Evolutionary conservation across 2,113 vertebrate genomes (phyloP).

Genomic region (Cygnus atratus): DNA sequence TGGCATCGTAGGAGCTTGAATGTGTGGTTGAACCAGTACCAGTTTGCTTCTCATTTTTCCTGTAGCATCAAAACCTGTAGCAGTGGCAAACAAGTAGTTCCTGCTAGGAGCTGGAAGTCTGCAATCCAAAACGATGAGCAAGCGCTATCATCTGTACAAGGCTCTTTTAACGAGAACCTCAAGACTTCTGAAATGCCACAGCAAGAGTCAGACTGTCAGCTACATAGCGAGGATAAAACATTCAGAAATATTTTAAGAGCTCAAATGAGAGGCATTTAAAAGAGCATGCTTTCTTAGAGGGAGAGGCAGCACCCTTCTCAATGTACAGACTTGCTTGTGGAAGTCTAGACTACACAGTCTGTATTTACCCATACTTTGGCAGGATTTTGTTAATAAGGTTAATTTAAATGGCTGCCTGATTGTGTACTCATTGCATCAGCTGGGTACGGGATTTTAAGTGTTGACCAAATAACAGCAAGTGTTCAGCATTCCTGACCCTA

Average conservation of each 20-base stretch:
- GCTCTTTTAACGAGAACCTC: neutral
- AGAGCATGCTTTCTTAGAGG: neutral
- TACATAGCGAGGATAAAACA: neutral
- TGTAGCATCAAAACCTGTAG: neutral
- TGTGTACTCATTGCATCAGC: neutral
- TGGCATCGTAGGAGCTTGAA: neutral
- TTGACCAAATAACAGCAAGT: neutral
- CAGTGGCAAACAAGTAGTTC: neutral
- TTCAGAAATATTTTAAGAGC: neutral
- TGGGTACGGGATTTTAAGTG: constrained; percentile 15
- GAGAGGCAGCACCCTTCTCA: neutral
- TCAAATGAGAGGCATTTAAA: neutral
- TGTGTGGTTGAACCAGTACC: neutral
- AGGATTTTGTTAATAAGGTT: constrained; percentile 40
- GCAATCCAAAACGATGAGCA: neutral
- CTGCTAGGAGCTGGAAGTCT: neutral
- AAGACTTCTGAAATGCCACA: neutral
- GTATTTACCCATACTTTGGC: constrained; percentile 19
- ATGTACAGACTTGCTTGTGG: neutral
- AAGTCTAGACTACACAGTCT: constrained; percentile 27
- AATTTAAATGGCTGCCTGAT: constrained; percentile 11
- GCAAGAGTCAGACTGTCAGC: neutral
- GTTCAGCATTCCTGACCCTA: constrained; percentile 1
- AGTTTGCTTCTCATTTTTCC: neutral
- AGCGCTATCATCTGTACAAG: neutral